These are phyloP conservation scores for Phoenicopterus ruber DNA, from an alignment of 2,113 vertebrate species.

Conservation along the genomic window DNA sequence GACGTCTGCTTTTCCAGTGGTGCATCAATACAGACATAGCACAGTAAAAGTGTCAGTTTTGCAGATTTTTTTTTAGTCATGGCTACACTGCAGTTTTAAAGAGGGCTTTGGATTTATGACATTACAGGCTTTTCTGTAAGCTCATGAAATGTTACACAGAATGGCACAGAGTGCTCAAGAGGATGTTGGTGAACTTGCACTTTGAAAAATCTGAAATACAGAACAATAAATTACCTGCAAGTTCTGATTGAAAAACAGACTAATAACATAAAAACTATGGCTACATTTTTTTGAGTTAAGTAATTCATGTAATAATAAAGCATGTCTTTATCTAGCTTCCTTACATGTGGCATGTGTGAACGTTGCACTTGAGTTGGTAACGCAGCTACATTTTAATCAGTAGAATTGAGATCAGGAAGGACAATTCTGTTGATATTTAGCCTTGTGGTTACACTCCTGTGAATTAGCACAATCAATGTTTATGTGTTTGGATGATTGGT, in stretches of 20 bases:
- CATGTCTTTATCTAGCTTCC: not conserved
- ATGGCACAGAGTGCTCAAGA: not conserved
- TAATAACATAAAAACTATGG: not conserved
- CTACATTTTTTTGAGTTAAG: not conserved
- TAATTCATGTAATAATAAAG: not conserved
- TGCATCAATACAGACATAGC: not conserved
- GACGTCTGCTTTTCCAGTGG: slow-evolving; percentile 7
- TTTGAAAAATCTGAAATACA: not conserved
- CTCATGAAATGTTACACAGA: not conserved
- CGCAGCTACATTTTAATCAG: not conserved
- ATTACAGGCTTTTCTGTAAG: not conserved
- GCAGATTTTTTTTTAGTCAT: not conserved
- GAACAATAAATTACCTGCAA: not conserved
- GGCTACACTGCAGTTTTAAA: not conserved
- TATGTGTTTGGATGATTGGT: not conserved
- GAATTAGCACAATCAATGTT: not conserved
- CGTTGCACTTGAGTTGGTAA: not conserved
- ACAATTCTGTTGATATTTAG: slow-evolving; percentile 3
- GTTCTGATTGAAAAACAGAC: not conserved
- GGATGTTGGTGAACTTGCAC: not conserved
- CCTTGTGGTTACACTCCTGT: not conserved
- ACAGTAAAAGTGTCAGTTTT: slow-evolving; percentile 11
- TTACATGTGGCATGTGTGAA: not conserved
- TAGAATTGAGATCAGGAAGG: not conserved
- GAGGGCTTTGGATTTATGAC: not conserved